These are phyloP conservation scores for Carterocephalus palaemon DNA, from an alignment of 2,888 invertebrate species.

Conservation along the genomic window DNA sequence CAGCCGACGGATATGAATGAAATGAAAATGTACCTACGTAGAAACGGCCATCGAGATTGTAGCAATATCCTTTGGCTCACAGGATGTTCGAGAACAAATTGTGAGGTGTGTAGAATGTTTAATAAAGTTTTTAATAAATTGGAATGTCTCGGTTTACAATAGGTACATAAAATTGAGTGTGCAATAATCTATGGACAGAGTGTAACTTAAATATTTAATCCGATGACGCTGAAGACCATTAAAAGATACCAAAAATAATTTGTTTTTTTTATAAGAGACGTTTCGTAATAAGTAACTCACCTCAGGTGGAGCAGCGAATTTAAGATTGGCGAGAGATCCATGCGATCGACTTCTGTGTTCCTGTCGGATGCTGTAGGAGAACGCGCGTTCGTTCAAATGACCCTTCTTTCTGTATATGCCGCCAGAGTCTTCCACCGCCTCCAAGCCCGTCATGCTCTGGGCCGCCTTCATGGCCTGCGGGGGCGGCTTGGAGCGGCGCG, in stretches of 20 bases:
- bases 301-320: slow-evolving; percentile 88
- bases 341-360: slow-evolving; percentile 96
- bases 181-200: no score
- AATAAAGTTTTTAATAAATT: no score
- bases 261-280: no score
- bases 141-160: no score
- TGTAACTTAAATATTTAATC: no score
- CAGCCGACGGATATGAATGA: slow-evolving; percentile 22
- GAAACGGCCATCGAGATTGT: slow-evolving; percentile 13
- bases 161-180: no score
- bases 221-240: no score
- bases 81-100: neutral
- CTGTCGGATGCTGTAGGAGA: slow-evolving; percentile 95
- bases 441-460: slow-evolving; percentile 82
- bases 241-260: no score
- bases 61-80: slow-evolving; percentile 19
- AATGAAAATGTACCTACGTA: slow-evolving; percentile 18
- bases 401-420: slow-evolving; percentile 94
- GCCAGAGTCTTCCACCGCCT: slow-evolving; percentile 80
- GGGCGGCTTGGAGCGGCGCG: slow-evolving; percentile 81
- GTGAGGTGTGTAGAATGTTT: neutral
- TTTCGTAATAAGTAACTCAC: slow-evolving; percentile 51
- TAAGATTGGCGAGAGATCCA: slow-evolving; percentile 93
- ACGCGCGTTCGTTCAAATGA: slow-evolving; percentile 94
- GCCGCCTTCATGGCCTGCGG: slow-evolving; percentile 82